Evolutionary conservation across 2,113 vertebrate species (phyloP).

Genomic region (Marmota monax): DNA sequence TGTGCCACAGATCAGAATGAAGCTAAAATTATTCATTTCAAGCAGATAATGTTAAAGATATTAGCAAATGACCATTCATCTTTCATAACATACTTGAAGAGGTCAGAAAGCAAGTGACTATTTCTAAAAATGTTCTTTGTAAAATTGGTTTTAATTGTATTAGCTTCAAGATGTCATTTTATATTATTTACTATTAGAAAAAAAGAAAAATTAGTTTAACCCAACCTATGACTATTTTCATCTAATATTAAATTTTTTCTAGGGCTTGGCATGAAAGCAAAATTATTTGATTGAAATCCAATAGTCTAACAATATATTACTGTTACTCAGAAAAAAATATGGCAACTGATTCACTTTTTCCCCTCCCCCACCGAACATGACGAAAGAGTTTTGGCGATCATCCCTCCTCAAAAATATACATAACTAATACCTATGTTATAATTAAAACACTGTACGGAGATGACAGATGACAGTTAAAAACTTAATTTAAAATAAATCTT

Average conservation of each 20-base stretch:
- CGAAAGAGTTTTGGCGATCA: conserved; percentile 90
- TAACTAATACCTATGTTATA: conserved; percentile 99
- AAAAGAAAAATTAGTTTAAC: conserved; percentile 78
- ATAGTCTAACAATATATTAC: conserved; percentile 86
- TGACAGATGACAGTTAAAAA: conserved; percentile 99
- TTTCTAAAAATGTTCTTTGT: conserved; percentile 69
- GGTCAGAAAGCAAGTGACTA: conserved; percentile 67
- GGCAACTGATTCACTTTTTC: conserved; percentile 83
- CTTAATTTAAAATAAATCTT: conserved; percentile 99
- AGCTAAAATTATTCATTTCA: conserved; percentile 79
- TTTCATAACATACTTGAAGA: conserved; percentile 76
- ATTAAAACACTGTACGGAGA: conserved; percentile 98
- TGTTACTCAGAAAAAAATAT: conserved; percentile 85
- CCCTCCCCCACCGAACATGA: conserved; percentile 85
- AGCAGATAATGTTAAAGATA: conserved; percentile 71
- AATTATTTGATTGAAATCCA: conserved; percentile 85
- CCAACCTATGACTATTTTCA: conserved; percentile 72
- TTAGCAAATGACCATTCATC: conserved; percentile 73
- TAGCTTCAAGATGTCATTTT: conserved; percentile 72
- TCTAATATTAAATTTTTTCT: conserved; percentile 81
- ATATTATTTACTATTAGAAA: conserved; percentile 79
- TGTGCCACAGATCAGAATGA: conserved; percentile 75
- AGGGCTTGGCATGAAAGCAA: conserved; percentile 78
- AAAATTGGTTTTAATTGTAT: conserved; percentile 73
- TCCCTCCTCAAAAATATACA: conserved; percentile 94